phyloP scores from a whole-genome alignment of 2,888 invertebrate species.

The Drosophila antonietae region DNA sequence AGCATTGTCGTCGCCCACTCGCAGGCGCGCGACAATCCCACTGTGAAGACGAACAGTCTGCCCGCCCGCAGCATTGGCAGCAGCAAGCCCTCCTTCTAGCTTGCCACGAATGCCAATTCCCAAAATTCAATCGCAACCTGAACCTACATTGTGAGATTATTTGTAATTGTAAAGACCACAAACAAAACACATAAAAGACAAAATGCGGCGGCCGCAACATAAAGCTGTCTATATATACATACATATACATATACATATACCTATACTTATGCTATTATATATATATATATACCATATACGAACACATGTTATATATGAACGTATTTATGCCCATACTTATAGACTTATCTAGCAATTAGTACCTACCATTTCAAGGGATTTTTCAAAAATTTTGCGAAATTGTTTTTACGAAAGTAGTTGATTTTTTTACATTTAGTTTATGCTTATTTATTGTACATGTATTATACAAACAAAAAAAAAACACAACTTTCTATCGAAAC shows the following conservation, averaged over 20 bases:
- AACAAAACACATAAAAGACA: slow-evolving; percentile 54
- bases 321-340: slow-evolving; percentile 48
- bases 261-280: slow-evolving; percentile 19
- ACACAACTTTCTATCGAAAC: slow-evolving; percentile 57
- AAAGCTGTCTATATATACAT: slow-evolving; percentile 48
- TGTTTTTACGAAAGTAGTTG: slow-evolving; percentile 65
- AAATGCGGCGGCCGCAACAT: slow-evolving; percentile 48
- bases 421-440: slow-evolving; percentile 71
- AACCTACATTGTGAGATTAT: slow-evolving; percentile 76
- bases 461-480: slow-evolving; percentile 68
- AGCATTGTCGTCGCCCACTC: slow-evolving; percentile 95
- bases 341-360: slow-evolving; percentile 64
- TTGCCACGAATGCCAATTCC: slow-evolving; percentile 26
- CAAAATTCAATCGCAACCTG: slow-evolving; percentile 7
- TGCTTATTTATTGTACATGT: slow-evolving; percentile 77
- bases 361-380: slow-evolving; percentile 73
- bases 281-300: slow-evolving; percentile 21
- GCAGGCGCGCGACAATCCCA: slow-evolving; percentile 84
- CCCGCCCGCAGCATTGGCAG: slow-evolving; percentile 84
- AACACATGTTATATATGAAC: slow-evolving; percentile 41
- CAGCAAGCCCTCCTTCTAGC: slow-evolving; percentile 83
- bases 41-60: slow-evolving; percentile 84
- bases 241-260: slow-evolving; percentile 26
- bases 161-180: slow-evolving; percentile 74
- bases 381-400: slow-evolving; percentile 77